phyloP scores from a whole-genome alignment of 2,797 vertebrate species.

The Hippoglossus hippoglossus region DNA sequence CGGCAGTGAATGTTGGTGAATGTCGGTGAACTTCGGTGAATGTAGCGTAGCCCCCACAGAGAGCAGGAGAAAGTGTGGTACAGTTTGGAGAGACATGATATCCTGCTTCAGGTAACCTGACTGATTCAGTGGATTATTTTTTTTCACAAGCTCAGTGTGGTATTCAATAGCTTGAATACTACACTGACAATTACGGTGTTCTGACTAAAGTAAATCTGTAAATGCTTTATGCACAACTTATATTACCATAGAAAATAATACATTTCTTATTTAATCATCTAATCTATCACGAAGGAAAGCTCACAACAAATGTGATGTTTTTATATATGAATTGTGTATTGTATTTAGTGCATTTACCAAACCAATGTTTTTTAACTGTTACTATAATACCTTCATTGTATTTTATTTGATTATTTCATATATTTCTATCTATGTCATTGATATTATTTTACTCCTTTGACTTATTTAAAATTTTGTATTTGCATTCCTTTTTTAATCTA shows the following conservation, averaged over 20 bases:
- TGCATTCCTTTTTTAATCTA: too few species aligned
- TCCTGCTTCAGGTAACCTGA: conserved; percentile 60
- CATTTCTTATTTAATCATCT: too few species aligned
- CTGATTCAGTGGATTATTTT: conserved; percentile 36
- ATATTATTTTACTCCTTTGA: too few species aligned
- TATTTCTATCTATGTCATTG: too few species aligned
- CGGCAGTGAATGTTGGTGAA: conserved; percentile 54
- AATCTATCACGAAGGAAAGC: too few species aligned
- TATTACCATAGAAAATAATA: too few species aligned
- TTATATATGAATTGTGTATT: too few species aligned
- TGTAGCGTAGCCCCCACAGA: conserved; percentile 63
- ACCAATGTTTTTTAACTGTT: too few species aligned
- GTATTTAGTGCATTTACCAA: too few species aligned
- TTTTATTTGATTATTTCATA: background rate
- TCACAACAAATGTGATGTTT: too few species aligned
- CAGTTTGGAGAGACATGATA: conserved; percentile 70
- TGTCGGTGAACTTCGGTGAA: conserved; percentile 22
- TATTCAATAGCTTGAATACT: conserved; percentile 31
- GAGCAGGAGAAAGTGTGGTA: conserved; percentile 60
- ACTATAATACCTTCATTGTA: background rate
- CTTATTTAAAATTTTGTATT: too few species aligned
- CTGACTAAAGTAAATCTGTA: background rate
- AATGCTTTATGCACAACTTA: background rate
- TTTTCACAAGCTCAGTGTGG: background rate
- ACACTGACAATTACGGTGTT: background rate